Conservation (phyloP, 2,888 invertebrate species). For the Cantharis rustica region DNA sequence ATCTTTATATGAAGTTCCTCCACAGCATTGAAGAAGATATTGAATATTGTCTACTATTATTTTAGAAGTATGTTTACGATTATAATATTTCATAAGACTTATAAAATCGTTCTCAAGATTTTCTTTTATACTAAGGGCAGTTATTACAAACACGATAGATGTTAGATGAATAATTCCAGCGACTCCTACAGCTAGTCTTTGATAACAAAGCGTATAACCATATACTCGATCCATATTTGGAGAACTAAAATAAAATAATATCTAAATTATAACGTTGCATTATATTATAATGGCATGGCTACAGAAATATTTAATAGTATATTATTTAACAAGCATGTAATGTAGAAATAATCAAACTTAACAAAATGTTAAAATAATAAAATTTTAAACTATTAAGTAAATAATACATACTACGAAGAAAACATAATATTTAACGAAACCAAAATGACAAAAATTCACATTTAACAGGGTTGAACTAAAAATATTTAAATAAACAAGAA, state of each 20-base stretch:
- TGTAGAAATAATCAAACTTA: too few relatives aligned
- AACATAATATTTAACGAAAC: too few relatives aligned
- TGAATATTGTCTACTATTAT: slow-evolving; percentile 42
- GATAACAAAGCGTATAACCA: slow-evolving; percentile 42
- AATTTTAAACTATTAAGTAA: too few relatives aligned
- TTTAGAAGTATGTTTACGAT: slow-evolving; percentile 33
- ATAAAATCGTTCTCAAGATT: slow-evolving; percentile 20
- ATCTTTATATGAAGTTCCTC: slow-evolving; percentile 38
- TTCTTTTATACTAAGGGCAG: slow-evolving; percentile 5
- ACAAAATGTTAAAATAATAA: too few relatives aligned
- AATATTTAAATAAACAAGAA: too few relatives aligned
- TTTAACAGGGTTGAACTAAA: too few relatives aligned
- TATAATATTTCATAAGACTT: slow-evolving; percentile 30
- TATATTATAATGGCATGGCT: too few relatives aligned
- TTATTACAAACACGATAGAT: slow-evolving; percentile 23
- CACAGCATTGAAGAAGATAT: slow-evolving; percentile 44
- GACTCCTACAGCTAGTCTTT: slow-evolving; percentile 36
- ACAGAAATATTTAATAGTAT: too few relatives aligned
- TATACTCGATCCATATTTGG: slow-evolving; percentile 34
- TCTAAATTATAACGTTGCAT: too few relatives aligned
- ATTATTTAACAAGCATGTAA: too few relatives aligned
- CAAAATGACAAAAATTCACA: too few relatives aligned
- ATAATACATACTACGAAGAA: too few relatives aligned
- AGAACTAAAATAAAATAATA: slow-evolving; percentile 30
- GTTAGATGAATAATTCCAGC: slow-evolving; percentile 33